Base-by-base conservation (phyloP, 2,113 vertebrate genomes). In the Eudorcas thomsonii region DNA sequence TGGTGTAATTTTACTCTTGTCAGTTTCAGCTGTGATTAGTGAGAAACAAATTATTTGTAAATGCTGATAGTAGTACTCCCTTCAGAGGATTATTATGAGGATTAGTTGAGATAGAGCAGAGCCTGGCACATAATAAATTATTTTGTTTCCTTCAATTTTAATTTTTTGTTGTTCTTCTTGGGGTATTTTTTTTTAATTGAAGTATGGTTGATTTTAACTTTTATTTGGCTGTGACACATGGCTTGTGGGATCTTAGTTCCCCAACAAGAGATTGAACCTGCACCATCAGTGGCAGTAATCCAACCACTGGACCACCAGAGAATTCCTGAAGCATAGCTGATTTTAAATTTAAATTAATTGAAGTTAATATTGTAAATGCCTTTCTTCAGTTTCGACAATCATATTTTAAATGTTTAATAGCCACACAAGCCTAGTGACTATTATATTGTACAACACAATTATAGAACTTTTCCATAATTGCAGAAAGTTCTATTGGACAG, bases 1-100 rank as follows among this genome's bases (percentile, higher is more conserved):
- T 55, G 21, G 23, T 60, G 0, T 43, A 45, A 89, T 94, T 96
- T 93, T 84, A 48, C 48, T 91, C 21, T 1, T 60, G 36, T 82
- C 48, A 15, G 0, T 91, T 90, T n/a, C 39, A 90, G 39, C 10
- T 45, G 43, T 82, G 50, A 45, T 52, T 80, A 77, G 0, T 50
- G 25, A 43, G 90, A 96, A 92, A 45, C 26, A 90, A 96, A 45
- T 86, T 28, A 52, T 92, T 95, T 91, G 19, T 90, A 80, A 91
- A 62, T 54, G 2, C 12, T 81, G 19, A 81, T 85, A 54, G 74
- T 5, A 36, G 28, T 45, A 39, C 28, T 91, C 59, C 50, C 7
- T 94, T 94, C 33, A 60, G 30, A 91, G 21, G 19, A 77, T 57
- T 94, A 55, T 48, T 26, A 39, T 55, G 28, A 82, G 15, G 25